phyloP scores from a whole-genome alignment of 2,113 vertebrate genomes.

The Columba janthina region DNA sequence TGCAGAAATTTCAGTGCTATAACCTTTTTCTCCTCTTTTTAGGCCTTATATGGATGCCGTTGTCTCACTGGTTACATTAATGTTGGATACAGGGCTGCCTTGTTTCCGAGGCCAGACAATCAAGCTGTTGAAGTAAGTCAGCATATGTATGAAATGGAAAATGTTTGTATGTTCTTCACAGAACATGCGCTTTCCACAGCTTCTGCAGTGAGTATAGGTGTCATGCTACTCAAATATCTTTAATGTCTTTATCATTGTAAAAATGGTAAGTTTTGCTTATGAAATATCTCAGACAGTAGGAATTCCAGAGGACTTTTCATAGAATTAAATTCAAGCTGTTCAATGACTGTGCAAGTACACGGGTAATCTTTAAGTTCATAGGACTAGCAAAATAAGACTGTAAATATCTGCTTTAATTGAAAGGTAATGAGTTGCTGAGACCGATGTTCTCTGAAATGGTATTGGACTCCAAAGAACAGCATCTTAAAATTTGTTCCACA shows the following conservation, averaged over 20 bases:
- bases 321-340: neutral
- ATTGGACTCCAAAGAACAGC: neutral
- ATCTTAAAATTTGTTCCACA: neutral
- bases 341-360: neutral
- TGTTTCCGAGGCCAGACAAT: conserved; percentile 98
- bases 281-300: neutral
- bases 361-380: neutral
- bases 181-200: neutral
- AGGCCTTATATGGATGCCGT: conserved; percentile 98
- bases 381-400: neutral
- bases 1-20: neutral
- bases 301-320: neutral
- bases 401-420: neutral
- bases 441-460: neutral
- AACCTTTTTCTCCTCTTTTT: neutral
- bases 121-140: conserved; percentile 93
- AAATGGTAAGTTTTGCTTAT: neutral
- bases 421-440: neutral
- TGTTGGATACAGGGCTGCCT: conserved; percentile 94
- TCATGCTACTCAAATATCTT: neutral
- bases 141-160: neutral
- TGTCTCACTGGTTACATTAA: conserved; percentile 90
- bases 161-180: neutral
- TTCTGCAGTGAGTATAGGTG: neutral
- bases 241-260: neutral